A percentile compares a stretch with the other conserved stretches of the same genome.
Conservation (phyloP, 2,797 vertebrate genomes). For the Gymnoscopelus braueri region DNA sequence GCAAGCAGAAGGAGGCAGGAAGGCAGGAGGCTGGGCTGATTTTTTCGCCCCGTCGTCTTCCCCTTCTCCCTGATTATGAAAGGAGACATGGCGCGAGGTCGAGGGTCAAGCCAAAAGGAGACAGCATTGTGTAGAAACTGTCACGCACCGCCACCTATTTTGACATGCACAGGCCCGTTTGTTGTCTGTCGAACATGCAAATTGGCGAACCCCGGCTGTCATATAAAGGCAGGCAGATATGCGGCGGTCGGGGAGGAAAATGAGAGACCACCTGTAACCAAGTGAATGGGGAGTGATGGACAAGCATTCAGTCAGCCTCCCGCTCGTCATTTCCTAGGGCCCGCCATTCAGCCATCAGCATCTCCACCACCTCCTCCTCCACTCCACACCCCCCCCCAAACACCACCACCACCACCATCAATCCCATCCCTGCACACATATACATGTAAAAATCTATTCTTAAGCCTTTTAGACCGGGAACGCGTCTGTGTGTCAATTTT, state of each 20-base stretch:
- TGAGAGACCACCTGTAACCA: constrained; percentile 99
- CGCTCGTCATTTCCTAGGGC: constrained; percentile 87
- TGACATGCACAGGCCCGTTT: constrained; percentile 99
- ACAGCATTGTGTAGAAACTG: constrained; percentile 99
- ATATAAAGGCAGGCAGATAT: constrained; percentile 94
- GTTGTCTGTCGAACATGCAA: constrained; percentile 99
- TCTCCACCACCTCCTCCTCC: constrained; percentile 69
- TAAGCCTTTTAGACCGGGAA: constrained; percentile 29
- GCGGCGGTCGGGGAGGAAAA: constrained; percentile 90
- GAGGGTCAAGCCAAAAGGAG: constrained; percentile 97
- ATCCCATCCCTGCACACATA: constrained; percentile 84
- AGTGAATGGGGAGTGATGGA: constrained; percentile 97
- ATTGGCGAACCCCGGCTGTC: constrained; percentile 96
- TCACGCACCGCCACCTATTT: constrained; percentile 99
- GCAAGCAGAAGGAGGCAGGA: constrained; percentile 76
- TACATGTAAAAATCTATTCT: constrained; percentile 99
- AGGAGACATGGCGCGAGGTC: constrained; percentile 96
- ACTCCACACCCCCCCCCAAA: constrained; percentile 46
- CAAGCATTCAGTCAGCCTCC: constrained; percentile 92
- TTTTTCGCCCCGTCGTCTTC: constrained; percentile 80
- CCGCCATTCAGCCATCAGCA: constrained; percentile 82
- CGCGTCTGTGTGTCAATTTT: too few species aligned
- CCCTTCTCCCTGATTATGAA: constrained; percentile 90
- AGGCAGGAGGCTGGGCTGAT: constrained; percentile 81
- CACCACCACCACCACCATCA: constrained; percentile 64